These are phyloP conservation scores for Leptopterna dolabrata DNA, from an alignment of 2,888 invertebrate genomes.

Conservation along the genomic window DNA sequence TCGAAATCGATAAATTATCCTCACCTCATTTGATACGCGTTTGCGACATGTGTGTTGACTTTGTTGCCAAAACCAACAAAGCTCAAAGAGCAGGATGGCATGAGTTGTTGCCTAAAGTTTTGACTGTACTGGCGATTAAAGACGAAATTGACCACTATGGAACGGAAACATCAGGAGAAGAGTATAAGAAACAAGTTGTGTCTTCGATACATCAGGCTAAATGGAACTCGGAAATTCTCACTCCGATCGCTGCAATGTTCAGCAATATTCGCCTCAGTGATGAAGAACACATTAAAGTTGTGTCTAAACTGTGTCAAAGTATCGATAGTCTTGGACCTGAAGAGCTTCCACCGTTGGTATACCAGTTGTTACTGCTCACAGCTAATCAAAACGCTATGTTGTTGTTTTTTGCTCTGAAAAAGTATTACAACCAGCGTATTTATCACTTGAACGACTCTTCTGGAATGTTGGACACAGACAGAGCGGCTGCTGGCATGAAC, in stretches of 20 bases:
- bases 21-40: slow-evolving; percentile 71
- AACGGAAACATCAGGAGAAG: slow-evolving; percentile 71
- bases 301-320: slow-evolving; percentile 73
- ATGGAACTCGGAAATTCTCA: slow-evolving; percentile 73
- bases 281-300: slow-evolving; percentile 73
- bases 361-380: slow-evolving; percentile 75
- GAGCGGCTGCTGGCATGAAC: not conserved
- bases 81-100: slow-evolving; percentile 69
- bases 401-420: slow-evolving; percentile 69
- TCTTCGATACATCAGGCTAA: slow-evolving; percentile 72
- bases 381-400: slow-evolving; percentile 68
- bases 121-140: slow-evolving; percentile 71
- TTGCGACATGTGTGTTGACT: slow-evolving; percentile 71
- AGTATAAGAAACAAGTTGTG: slow-evolving; percentile 74
- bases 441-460: slow-evolving; percentile 59
- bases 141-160: slow-evolving; percentile 72
- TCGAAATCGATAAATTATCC: slow-evolving; percentile 70
- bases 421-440: slow-evolving; percentile 68
- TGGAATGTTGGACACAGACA: slow-evolving; percentile 52
- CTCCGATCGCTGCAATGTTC: slow-evolving; percentile 77
- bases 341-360: slow-evolving; percentile 75
- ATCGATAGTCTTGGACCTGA: slow-evolving; percentile 72
- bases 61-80: slow-evolving; percentile 65
- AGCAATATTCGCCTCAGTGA: slow-evolving; percentile 73
- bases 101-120: slow-evolving; percentile 74